These are phyloP conservation scores for Coracias cyanogaster DNA, from an alignment of 2,797 vertebrate species.

Conservation along the genomic window DNA sequence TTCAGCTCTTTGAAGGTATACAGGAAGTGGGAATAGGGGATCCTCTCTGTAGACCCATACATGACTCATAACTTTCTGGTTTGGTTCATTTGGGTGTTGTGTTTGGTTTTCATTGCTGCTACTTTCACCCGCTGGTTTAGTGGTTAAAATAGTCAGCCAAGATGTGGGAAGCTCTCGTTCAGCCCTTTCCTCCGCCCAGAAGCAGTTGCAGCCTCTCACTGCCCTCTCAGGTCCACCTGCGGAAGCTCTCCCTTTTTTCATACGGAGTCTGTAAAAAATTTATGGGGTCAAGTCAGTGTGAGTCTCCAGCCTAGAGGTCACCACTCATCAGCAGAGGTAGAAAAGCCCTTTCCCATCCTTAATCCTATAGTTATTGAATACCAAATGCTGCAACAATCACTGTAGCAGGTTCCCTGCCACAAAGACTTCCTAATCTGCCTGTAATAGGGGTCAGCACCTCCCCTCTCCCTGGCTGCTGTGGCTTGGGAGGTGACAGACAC, in stretches of 20 bases:
- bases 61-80: slow-evolving; percentile 49
- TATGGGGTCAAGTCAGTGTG: not conserved
- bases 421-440: not conserved
- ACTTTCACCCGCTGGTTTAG: not conserved
- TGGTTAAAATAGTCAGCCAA: not conserved
- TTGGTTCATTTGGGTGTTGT: not conserved
- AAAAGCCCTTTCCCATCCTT: not conserved
- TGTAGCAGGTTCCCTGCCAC: not conserved
- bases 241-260: not conserved
- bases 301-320: not conserved
- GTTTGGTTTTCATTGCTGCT: not conserved
- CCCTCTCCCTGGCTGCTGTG: not conserved
- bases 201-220: not conserved
- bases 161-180: not conserved
- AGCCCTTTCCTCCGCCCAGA: not conserved
- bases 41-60: not conserved
- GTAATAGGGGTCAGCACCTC: not conserved
- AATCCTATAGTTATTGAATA: not conserved
- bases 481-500: not conserved
- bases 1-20: not conserved
- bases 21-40: not conserved
- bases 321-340: not conserved
- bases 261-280: not conserved
- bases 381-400: not conserved
- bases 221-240: not conserved